Base-by-base conservation (phyloP, 1,140 invertebrate genomes). In the Neomicropteryx cornuta region DNA sequence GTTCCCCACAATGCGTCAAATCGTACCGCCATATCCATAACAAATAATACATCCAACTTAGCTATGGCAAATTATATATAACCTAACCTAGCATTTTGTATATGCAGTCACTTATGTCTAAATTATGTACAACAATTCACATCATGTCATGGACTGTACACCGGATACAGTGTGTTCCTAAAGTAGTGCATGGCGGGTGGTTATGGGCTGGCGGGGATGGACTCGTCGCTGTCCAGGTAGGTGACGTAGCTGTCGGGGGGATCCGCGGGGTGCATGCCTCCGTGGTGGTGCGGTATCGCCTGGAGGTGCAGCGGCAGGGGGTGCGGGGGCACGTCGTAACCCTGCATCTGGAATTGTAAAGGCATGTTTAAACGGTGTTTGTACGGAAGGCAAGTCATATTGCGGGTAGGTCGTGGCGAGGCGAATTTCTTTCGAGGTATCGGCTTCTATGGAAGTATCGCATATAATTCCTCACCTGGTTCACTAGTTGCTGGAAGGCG, bases 401-500 rank as follows among this genome's bases (percentile, higher is more conserved):
- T 8, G 8, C 24, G n/a, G n/a, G n/a, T 8, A 27, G 8, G n/a
- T 8, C 24, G 24, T 8, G 6, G 24, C 8, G n/a, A 27, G 24
- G n/a, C 24, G n/a, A n/a, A 8, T 8, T n/a, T 27, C 24, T 27
- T n/a, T 8, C 8, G 24, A 27, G n/a, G 8, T 8, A 27, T 27
- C 24, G 6, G 24, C 24, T 27, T 27, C 24, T 8, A n/a, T n/a
- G n/a, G 8, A 27, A 27, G 8, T n/a, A 8, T 27, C 8, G 23
- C 8, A 27, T 13, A 13, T 13, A 8, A 8, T 27, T 40, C 48
- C 54, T 60, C 72, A 92, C 88, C 83, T 93, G 88, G 60, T 87
- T 95, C 47, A 97, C 87, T 45, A 97, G 73, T 59, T 96, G 92
- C 59, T 97, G 92, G 67, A 96, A 97, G 41, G 92, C 88, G 5